Evolutionary conservation across 2,888 invertebrate species (phyloP).

Genomic region (Philaethria dido): DNA sequence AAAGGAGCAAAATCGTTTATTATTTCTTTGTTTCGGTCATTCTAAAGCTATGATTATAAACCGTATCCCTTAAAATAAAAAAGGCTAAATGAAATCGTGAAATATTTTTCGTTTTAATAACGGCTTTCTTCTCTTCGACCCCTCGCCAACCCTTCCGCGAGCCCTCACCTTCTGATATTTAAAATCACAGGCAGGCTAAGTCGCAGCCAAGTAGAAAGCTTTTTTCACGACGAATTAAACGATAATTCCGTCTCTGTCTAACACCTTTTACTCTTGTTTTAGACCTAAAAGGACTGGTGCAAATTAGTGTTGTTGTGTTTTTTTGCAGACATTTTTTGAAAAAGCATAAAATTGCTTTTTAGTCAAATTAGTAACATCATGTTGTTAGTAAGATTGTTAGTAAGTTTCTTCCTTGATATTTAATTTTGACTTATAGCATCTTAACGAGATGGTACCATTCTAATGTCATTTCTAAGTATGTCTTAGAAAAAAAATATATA

Average conservation of each 20-base stretch:
- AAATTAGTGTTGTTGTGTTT: conserved; percentile 7
- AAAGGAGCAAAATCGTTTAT: conserved; percentile 12
- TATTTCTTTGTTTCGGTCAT: conserved; percentile 23
- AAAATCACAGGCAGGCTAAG: conserved; percentile 79
- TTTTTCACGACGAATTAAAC: conserved; percentile 43
- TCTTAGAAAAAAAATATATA: background rate
- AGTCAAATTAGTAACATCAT: too few relatives aligned
- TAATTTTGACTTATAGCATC: too few relatives aligned
- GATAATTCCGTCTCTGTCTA: conserved; percentile 40
- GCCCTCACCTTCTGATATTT: conserved; percentile 72
- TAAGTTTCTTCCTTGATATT: too few relatives aligned
- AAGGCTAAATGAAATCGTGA: conserved; percentile 53
- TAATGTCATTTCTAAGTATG: too few relatives aligned
- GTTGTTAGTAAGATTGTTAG: too few relatives aligned
- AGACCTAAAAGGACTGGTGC: conserved; percentile 2
- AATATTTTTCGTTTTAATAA: conserved; percentile 77
- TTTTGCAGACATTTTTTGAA: background rate
- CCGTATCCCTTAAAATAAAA: conserved; percentile 59
- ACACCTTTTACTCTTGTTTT: conserved; percentile 26
- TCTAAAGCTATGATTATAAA: conserved; percentile 37
- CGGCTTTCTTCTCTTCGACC: conserved; percentile 72
- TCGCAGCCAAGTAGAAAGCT: conserved; percentile 48
- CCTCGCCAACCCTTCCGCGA: conserved; percentile 58
- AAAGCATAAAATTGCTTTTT: background rate
- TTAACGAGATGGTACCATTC: too few relatives aligned